phyloP scores from a whole-genome alignment of 2,113 vertebrate species.

The Circaetus cinerascens region DNA sequence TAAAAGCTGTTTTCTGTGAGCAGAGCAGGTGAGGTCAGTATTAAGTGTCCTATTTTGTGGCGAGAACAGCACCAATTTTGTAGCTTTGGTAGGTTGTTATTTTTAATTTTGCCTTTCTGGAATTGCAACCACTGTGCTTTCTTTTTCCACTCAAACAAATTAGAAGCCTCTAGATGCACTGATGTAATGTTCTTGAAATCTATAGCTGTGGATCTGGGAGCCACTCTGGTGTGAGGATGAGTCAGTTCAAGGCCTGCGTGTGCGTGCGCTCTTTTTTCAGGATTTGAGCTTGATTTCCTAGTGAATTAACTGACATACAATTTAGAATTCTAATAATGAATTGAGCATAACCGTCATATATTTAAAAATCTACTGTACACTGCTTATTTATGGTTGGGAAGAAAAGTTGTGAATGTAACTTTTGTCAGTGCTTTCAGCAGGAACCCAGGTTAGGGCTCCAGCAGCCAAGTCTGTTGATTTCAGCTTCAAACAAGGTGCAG shows the following conservation, averaged over 20 bases:
- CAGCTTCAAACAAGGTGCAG: background rate
- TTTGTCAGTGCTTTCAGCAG: background rate
- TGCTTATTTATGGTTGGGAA: background rate
- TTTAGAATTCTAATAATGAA: background rate
- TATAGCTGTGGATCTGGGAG: background rate
- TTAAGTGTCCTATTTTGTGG: background rate
- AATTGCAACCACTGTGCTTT: background rate
- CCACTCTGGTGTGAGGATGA: background rate
- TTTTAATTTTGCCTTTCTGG: slow-evolving; percentile 22
- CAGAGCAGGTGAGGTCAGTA: background rate
- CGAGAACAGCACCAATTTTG: background rate
- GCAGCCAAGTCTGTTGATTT: background rate
- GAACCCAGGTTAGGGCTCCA: background rate
- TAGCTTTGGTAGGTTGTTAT: background rate
- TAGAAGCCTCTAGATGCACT: slow-evolving; percentile 1
- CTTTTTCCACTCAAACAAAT: background rate
- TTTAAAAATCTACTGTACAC: background rate
- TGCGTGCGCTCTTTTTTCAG: background rate
- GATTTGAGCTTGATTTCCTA: background rate
- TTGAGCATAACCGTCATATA: background rate
- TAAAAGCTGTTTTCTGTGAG: background rate
- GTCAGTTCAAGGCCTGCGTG: background rate
- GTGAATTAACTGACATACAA: background rate
- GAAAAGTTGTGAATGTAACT: background rate
- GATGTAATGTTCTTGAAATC: background rate